Base-by-base conservation (phyloP, 2,797 vertebrate genomes). In the Lophius americanus region DNA sequence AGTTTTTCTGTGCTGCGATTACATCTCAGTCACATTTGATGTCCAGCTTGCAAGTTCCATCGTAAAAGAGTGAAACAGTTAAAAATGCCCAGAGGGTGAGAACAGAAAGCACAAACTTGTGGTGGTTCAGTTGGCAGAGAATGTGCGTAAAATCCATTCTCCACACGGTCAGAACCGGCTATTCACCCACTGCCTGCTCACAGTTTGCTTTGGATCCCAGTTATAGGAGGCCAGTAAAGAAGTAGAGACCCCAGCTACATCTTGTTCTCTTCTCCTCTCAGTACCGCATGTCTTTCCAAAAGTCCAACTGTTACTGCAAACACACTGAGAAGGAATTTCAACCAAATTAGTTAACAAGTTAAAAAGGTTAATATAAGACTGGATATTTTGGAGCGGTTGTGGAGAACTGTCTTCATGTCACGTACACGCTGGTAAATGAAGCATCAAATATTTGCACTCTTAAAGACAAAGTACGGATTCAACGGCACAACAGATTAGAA, bases 61-160 rank as follows among this genome's bases (percentile, higher is more conserved):
- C 86, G 84, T 49, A 50, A 77, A 87, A 75, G 55, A 72, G 36
- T 73, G 60, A 35, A 60, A 33, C 33, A 53, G n/a, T 23, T 6
- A 36, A 2, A 64, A 73, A 71, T 54, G 32, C 13, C 46, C 12
- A 23, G 62, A 82, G 70, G 67, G 60, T 68, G 56, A 64, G 46
- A 59, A 77, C 37, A 75, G 55, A 63, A 68, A 70, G 76, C 60
- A 68, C 52, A 82, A 79, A 64, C 54, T 69, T 75, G 62, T 52
- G 75, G 73, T 76, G 58, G 66, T 68, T 79, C 56, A 67, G 69
- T 63, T n/a, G 8, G 47, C 42, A 82, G 68, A 85, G 81, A 85
- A 81, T 81, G 77, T 85, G 82, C 58, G 43, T 70, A 70, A 64
- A 90, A 89, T 85, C 74, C 70, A 82, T 88, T 83, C 73, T 83